Evolutionary conservation across 2,113 vertebrate species (phyloP).

Genomic region (Ictalurus furcatus): DNA sequence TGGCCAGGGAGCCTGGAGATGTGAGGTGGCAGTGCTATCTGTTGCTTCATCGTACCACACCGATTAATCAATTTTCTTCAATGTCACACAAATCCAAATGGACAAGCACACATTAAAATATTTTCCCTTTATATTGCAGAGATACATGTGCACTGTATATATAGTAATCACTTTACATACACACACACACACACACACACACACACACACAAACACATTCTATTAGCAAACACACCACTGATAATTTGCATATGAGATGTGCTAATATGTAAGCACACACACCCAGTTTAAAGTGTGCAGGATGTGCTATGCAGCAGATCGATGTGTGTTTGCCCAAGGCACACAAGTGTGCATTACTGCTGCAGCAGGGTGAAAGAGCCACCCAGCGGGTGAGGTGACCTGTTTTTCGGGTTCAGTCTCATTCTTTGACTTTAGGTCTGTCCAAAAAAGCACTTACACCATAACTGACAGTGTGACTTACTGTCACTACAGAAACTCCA

Average conservation of each 20-base stretch:
- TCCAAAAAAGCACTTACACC: constrained; percentile 1
- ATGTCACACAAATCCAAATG: background rate
- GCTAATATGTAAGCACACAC: constrained; percentile 17
- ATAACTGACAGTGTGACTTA: constrained; percentile 12
- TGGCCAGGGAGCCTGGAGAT: background rate
- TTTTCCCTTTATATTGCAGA: background rate
- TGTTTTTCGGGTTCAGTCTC: constrained; percentile 63
- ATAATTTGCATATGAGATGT: background rate
- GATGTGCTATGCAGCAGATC: constrained; percentile 39
- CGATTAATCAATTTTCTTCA: background rate
- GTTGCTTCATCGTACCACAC: background rate
- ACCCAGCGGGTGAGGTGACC: constrained; percentile 51
- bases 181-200: background rate
- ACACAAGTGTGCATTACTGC: constrained; percentile 39
- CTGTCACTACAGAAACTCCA: background rate
- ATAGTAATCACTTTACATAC: background rate
- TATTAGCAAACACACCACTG: background rate
- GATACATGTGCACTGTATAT: background rate
- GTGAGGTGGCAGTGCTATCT: no score
- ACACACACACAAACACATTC: background rate
- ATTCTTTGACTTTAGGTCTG: constrained; percentile 37
- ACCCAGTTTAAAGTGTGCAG: constrained; percentile 35
- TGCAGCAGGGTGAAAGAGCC: constrained; percentile 22
- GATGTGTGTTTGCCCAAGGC: constrained; percentile 58
- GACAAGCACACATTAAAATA: background rate